Evolutionary conservation across 2,113 vertebrate species (phyloP).

Genomic region (Bettongia penicillata): DNA sequence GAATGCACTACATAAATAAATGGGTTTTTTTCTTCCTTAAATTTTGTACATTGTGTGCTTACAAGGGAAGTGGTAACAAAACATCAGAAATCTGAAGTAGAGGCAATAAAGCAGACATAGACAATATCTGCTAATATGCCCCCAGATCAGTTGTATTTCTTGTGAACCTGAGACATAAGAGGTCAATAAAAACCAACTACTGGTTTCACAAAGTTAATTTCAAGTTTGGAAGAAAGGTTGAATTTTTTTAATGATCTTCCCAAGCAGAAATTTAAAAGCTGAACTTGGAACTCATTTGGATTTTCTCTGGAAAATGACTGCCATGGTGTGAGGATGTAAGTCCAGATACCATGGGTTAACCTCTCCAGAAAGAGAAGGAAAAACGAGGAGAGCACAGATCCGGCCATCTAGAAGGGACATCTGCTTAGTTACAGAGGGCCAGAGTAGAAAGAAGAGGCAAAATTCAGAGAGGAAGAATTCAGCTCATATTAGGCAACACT

Average conservation of each 20-base stretch:
- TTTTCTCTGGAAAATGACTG: neutral
- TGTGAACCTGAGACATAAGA: neutral
- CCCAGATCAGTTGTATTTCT: neutral
- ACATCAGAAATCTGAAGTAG: neutral
- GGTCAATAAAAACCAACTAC: neutral
- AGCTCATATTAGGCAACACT: too few relatives aligned
- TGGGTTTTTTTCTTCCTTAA: neutral
- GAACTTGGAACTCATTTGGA: neutral
- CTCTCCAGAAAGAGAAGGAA: neutral
- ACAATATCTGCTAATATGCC: neutral
- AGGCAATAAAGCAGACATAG: neutral
- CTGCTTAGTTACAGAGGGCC: neutral
- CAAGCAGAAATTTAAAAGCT: neutral
- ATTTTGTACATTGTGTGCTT: neutral
- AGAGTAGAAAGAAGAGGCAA: neutral
- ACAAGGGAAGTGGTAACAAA: neutral
- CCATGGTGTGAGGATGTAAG: neutral
- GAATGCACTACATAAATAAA: neutral
- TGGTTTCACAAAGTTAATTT: neutral
- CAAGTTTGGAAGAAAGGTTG: neutral
- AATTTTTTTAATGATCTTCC: neutral
- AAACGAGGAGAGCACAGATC: neutral
- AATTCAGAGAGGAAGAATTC: neutral
- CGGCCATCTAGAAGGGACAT: neutral
- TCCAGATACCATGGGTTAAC: neutral